These are phyloP conservation scores for Mormyrus lacerda DNA, from an alignment of 2,113 vertebrate species.

Conservation along the genomic window DNA sequence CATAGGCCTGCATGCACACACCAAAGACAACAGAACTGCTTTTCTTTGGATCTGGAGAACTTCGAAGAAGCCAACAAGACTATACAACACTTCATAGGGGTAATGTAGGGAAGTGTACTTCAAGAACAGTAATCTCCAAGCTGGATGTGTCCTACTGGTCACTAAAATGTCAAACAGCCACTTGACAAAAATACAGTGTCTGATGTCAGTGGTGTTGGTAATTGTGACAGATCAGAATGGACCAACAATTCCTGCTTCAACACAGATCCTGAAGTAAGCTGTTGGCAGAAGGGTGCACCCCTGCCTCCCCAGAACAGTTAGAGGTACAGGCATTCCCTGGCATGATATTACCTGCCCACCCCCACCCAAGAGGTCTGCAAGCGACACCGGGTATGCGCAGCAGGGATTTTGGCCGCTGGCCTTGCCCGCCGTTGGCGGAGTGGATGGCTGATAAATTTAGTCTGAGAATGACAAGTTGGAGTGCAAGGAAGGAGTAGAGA, in stretches of 20 bases:
- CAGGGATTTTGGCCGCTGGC: background rate
- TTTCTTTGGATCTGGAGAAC: background rate
- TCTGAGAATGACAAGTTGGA: slow-evolving; percentile 12
- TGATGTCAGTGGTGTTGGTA: background rate
- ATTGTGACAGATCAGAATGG: background rate
- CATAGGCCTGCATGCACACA: background rate
- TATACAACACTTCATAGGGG: background rate
- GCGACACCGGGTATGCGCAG: background rate
- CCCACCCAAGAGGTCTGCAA: slow-evolving; percentile 8
- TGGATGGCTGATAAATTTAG: slow-evolving; percentile 9
- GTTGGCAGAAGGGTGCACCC: background rate
- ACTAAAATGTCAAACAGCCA: background rate
- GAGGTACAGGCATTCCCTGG: slow-evolving; percentile 10
- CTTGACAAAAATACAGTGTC: background rate
- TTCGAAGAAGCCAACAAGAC: background rate
- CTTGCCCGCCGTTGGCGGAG: background rate
- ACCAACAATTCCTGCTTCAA: background rate
- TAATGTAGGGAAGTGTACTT: background rate
- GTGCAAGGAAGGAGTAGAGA: background rate
- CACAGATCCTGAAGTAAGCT: background rate
- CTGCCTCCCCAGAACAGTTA: background rate
- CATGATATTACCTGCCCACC: background rate
- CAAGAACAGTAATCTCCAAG: background rate
- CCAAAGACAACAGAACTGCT: background rate
- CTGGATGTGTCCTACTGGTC: background rate